Evolutionary conservation across 2,797 vertebrate species (phyloP).

Genomic region (Holocentrus rufus): DNA sequence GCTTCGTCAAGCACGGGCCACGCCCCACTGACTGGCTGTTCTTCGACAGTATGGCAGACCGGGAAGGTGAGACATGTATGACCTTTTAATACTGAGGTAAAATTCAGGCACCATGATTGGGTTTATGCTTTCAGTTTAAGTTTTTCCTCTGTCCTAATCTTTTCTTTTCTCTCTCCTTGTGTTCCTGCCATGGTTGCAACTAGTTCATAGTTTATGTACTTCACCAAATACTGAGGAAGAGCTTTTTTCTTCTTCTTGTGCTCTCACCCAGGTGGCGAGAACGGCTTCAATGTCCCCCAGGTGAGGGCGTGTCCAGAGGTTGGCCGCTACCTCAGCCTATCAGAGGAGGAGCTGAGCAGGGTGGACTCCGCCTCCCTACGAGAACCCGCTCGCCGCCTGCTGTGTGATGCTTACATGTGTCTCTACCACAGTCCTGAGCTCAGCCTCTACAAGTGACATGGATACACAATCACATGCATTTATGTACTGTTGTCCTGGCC

Average conservation of each 20-base stretch:
- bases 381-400: slow-evolving; percentile 78
- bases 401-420: slow-evolving; percentile 90
- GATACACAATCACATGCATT: neutral
- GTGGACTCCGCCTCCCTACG: slow-evolving; percentile 76
- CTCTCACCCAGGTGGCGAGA: slow-evolving; percentile 81
- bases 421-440: slow-evolving; percentile 87
- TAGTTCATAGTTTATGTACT: no score
- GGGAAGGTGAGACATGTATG: slow-evolving; percentile 79
- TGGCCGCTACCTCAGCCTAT: slow-evolving; percentile 82
- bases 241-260: neutral
- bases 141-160: no score
- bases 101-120: neutral
- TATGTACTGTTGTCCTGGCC: neutral
- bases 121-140: neutral
- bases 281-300: slow-evolving; percentile 87
- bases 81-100: neutral
- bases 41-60: slow-evolving; percentile 90
- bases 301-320: slow-evolving; percentile 86
- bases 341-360: slow-evolving; percentile 76
- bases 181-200: no score
- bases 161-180: no score
- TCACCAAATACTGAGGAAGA: neutral
- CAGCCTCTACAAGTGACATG: slow-evolving; percentile 85
- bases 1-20: slow-evolving; percentile 83
- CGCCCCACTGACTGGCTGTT: slow-evolving; percentile 83